These are phyloP conservation scores for Pammene aurita DNA, from an alignment of 2,888 invertebrate genomes.

Conservation along the genomic window DNA sequence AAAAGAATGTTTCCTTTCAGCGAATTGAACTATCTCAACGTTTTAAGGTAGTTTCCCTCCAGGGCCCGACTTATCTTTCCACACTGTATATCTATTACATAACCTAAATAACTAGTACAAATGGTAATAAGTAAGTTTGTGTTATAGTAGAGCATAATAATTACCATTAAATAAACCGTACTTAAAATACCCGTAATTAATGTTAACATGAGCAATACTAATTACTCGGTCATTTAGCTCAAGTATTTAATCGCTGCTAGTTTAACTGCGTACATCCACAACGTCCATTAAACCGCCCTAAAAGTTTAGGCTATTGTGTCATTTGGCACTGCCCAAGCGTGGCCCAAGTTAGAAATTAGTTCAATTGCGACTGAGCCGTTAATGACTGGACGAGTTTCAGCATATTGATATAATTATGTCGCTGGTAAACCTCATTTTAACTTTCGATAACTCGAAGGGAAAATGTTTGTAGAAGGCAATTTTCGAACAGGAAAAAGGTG, in stretches of 20 bases:
- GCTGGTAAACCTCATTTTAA: conserved; percentile 30
- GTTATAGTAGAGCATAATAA: no score
- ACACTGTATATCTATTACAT: no score
- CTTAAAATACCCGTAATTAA: no score
- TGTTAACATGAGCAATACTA: not conserved
- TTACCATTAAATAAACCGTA: no score
- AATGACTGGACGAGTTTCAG: conserved; percentile 25
- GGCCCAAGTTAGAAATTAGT: conserved; percentile 20
- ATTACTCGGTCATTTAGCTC: not conserved
- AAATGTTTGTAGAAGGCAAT: conserved; percentile 15
- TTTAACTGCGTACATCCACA: not conserved
- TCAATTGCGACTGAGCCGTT: conserved; percentile 17
- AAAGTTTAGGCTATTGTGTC: conserved; percentile 15
- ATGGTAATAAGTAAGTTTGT: no score
- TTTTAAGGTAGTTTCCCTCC: no score
- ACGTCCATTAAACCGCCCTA: not conserved
- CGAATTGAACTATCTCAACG: no score
- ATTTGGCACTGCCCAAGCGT: not conserved
- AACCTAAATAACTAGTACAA: no score
- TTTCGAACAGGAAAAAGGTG: conserved; percentile 10
- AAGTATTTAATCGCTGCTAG: not conserved
- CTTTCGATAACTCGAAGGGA: conserved; percentile 23
- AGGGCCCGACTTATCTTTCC: no score
- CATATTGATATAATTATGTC: conserved; percentile 27
- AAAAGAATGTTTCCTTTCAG: no score